Evolutionary conservation across 2,113 vertebrate genomes (phyloP), one percentile per base, ranked within the genome.

Genomic region (Capreolus pygargus): DNA sequence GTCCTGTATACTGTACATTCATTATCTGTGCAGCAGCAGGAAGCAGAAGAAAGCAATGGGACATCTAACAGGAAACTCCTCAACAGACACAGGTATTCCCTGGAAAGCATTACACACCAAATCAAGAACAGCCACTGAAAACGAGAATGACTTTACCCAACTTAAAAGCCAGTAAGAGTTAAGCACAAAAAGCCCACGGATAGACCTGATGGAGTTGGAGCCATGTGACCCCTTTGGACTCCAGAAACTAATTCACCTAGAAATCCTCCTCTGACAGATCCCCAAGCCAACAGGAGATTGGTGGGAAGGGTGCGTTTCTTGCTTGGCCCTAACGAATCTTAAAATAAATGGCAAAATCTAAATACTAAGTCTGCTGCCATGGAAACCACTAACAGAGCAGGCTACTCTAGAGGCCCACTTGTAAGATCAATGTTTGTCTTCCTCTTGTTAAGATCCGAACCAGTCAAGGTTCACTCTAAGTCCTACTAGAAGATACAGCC

Each of bases 281-380:
- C 36, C 27, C 16, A 90, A 74, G 45, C 7, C 50, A 81, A 86
- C 2, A 79, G 43, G n/a, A 36, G 78, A 84, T 2, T 15, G 1
- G 2, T 55, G 16, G 23, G 25, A 60, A 81, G 19, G 36, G n/a
- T 39, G 67, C 19, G 5, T 88, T 86, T 89, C 87, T 70, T 96
- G 91, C 89, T 95, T 83, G 94, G 95, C 93, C 74, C 28, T 94
- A 92, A 97, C 82, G 89, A 93, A 86, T 93, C 61, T 94, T 85
- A 90, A 97, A 94, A 86, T 96, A 97, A 91, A 98, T 88, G 97
- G 89, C 86, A 89, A 97, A 96, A 87, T 74, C 47, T 47, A 88
- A 98, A 87, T 23, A 90, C 57, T 52, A 96, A 87, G 79, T 96
- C 79, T 92, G 94, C 89, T 97, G 83, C 64, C 85, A 93, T 97